Conservation (phyloP, 2,888 invertebrate genomes). For the Noctuana brunneofusca region DNA sequence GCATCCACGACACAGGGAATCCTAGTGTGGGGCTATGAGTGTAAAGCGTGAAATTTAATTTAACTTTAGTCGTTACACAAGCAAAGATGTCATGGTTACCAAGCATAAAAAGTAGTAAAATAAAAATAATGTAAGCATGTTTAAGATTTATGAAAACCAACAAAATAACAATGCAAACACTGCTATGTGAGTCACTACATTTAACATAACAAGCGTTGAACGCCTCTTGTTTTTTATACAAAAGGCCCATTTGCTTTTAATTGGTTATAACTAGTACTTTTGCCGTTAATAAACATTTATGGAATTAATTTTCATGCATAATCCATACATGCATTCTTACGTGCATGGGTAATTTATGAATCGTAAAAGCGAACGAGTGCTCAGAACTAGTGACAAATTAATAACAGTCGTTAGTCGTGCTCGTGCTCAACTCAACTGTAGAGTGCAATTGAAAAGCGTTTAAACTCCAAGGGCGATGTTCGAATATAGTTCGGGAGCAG, state of each 20-base stretch:
- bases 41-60: too few relatives aligned
- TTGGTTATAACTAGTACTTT: not conserved
- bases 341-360: slow-evolving; percentile 9
- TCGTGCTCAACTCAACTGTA: slow-evolving; percentile 2
- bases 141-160: not conserved
- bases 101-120: slow-evolving; percentile 1
- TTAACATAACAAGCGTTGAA: not conserved
- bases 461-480: not conserved
- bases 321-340: slow-evolving; percentile 8
- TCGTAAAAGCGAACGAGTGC: slow-evolving; percentile 34
- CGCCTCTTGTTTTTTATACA: not conserved
- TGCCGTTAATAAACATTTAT: not conserved
- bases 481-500: slow-evolving; percentile 1
- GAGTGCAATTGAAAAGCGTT: slow-evolving; percentile 5
- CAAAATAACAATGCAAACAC: not conserved
- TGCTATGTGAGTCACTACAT: not conserved
- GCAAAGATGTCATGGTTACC: not conserved
- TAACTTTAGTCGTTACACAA: not conserved
- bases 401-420: slow-evolving; percentile 38
- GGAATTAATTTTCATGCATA: not conserved
- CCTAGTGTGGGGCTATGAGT: too few relatives aligned
- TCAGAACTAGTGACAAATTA: slow-evolving; percentile 53
- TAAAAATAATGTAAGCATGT: not conserved
- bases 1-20: too few relatives aligned
- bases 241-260: not conserved